phyloP scores from a whole-genome alignment of 2,113 vertebrate species.

The Mixornis gularis region DNA sequence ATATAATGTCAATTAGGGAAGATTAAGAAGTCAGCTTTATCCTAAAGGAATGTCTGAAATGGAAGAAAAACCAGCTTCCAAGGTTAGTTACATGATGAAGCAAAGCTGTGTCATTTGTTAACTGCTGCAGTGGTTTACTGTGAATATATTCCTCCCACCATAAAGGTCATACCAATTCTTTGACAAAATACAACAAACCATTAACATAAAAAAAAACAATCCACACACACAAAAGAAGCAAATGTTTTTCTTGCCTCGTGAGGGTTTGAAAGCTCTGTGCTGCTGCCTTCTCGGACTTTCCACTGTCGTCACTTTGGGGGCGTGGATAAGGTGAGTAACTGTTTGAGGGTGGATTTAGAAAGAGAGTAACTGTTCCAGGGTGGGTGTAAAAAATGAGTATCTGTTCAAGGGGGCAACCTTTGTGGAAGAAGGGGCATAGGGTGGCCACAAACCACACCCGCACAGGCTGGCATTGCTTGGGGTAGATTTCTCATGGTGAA shows the following conservation, averaged over 20 bases:
- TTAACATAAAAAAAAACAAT: neutral
- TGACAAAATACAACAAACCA: slow-evolving; percentile 40
- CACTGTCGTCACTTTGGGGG: slow-evolving; percentile 65
- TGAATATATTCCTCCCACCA: slow-evolving; percentile 30
- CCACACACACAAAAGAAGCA: slow-evolving; percentile 49
- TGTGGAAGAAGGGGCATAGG: neutral
- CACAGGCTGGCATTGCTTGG: neutral
- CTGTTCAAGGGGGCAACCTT: slow-evolving; percentile 36
- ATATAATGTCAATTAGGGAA: neutral
- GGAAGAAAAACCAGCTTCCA: neutral
- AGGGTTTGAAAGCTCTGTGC: slow-evolving; percentile 41
- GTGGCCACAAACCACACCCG: neutral
- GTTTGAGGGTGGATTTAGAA: slow-evolving; percentile 40
- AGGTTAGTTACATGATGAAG: slow-evolving; percentile 1
- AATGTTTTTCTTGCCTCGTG: slow-evolving; percentile 41
- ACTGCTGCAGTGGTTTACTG: neutral
- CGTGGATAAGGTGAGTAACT: slow-evolving; percentile 62
- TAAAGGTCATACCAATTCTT: slow-evolving; percentile 10
- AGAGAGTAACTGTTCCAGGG: slow-evolving; percentile 60
- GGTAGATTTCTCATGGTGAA: neutral
- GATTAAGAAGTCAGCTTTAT: neutral
- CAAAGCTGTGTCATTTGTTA: slow-evolving; percentile 5
- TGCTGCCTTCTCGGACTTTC: slow-evolving; percentile 51
- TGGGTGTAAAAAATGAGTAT: slow-evolving; percentile 23
- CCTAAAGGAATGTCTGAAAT: neutral